phyloP scores from a whole-genome alignment of 2,888 invertebrate species.

The Microplitis deprimator region DNA sequence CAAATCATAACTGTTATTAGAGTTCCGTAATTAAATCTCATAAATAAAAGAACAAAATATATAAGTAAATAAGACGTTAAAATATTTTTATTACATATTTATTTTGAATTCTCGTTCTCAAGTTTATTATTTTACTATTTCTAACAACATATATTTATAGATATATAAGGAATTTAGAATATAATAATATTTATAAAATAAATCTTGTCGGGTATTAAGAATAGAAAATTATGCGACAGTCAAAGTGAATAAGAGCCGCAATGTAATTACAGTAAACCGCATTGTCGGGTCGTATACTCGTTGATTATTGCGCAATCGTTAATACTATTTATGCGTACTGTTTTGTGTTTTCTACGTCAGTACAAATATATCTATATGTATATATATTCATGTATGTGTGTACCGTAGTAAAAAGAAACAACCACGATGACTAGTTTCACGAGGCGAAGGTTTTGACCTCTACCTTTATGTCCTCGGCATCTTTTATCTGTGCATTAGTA shows the following conservation, averaged over 20 bases:
- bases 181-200: neutral
- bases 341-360: neutral
- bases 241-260: slow-evolving; percentile 10
- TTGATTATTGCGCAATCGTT: slow-evolving; percentile 21
- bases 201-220: neutral
- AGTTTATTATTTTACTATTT: no score
- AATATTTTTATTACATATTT: no score
- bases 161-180: neutral
- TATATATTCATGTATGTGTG: slow-evolving; percentile 1
- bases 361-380: neutral
- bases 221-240: slow-evolving; percentile 11
- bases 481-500: slow-evolving; percentile 41
- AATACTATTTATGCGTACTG: neutral
- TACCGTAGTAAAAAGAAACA: neutral
- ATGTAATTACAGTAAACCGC: slow-evolving; percentile 26
- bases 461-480: slow-evolving; percentile 50
- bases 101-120: no score
- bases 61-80: no score
- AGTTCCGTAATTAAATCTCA: no score
- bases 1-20: no score
- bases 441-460: slow-evolving; percentile 54
- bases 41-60: no score
- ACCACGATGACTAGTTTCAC: slow-evolving; percentile 19
- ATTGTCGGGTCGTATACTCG: slow-evolving; percentile 15
- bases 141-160: neutral